Evolutionary conservation across 2,113 vertebrate species (phyloP).

Genomic region (Callithrix jacchus): DNA sequence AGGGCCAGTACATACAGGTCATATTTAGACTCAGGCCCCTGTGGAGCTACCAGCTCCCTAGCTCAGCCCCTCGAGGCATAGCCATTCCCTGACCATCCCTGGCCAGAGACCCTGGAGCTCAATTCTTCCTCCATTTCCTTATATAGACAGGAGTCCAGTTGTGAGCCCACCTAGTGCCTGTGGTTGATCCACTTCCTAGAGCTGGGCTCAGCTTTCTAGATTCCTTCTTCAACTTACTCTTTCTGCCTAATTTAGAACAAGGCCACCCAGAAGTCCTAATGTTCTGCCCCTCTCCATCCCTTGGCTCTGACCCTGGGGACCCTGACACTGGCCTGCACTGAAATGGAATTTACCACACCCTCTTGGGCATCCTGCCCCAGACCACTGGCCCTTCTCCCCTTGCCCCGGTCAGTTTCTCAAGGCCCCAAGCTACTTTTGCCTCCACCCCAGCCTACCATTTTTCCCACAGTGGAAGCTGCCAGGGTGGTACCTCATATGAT

Average conservation of each 20-base stretch:
- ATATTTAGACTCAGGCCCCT: background rate
- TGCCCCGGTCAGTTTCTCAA: constrained; percentile 69
- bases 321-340: constrained; percentile 51
- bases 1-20: no score
- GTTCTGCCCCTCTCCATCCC: constrained; percentile 41
- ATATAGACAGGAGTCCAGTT: background rate
- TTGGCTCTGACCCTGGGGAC: constrained; percentile 43
- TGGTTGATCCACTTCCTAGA: background rate
- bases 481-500: background rate
- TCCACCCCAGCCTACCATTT: background rate
- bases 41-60: background rate
- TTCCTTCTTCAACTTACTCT: constrained; percentile 20
- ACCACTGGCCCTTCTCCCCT: constrained; percentile 36
- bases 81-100: background rate
- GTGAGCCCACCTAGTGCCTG: background rate
- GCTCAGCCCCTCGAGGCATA: background rate
- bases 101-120: background rate
- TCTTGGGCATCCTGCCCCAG: constrained; percentile 19
- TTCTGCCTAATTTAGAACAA: constrained; percentile 52
- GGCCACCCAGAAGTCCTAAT: constrained; percentile 71
- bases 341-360: constrained; percentile 68
- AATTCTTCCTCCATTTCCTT: background rate
- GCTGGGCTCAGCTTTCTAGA: constrained; percentile 30
- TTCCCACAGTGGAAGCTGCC: background rate
- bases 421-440: constrained; percentile 67